Conservation (phyloP, 1,140 invertebrate species). For the Leptestheria dahalacensis region DNA sequence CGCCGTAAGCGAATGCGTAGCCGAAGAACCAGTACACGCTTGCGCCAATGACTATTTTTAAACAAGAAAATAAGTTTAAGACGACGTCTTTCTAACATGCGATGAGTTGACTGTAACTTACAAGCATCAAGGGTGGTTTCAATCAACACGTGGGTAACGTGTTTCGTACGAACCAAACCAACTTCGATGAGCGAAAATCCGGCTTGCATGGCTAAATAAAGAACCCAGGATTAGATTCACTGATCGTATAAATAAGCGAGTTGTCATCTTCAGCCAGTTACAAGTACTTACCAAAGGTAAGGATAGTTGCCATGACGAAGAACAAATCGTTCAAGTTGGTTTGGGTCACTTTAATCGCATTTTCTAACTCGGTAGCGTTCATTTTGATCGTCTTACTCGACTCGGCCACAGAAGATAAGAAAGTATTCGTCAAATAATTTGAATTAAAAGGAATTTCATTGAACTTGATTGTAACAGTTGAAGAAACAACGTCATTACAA, state of each 20-base stretch:
- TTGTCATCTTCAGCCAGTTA: background rate
- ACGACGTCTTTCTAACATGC: background rate
- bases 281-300: background rate
- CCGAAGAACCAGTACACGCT: slow-evolving; percentile 39
- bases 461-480: no score
- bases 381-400: no score
- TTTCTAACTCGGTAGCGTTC: background rate
- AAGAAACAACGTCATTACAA: no score
- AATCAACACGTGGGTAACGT: slow-evolving; percentile 41
- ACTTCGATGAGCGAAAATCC: slow-evolving; percentile 45
- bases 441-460: no score
- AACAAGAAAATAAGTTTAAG: background rate
- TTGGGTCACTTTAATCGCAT: background rate
- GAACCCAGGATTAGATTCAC: no score
- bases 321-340: slow-evolving; percentile 7
- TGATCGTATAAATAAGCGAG: no score
- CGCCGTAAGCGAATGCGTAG: slow-evolving; percentile 37
- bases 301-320: background rate
- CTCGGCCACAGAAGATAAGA: no score
- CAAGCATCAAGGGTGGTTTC: slow-evolving; percentile 44
- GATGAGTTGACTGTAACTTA: slow-evolving; percentile 25
- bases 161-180: slow-evolving; percentile 40
- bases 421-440: no score
- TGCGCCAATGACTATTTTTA: slow-evolving; percentile 32
- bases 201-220: slow-evolving; percentile 38